Conservation (phyloP, 2,888 invertebrate genomes). For the Nephrotoma flavescens region DNA sequence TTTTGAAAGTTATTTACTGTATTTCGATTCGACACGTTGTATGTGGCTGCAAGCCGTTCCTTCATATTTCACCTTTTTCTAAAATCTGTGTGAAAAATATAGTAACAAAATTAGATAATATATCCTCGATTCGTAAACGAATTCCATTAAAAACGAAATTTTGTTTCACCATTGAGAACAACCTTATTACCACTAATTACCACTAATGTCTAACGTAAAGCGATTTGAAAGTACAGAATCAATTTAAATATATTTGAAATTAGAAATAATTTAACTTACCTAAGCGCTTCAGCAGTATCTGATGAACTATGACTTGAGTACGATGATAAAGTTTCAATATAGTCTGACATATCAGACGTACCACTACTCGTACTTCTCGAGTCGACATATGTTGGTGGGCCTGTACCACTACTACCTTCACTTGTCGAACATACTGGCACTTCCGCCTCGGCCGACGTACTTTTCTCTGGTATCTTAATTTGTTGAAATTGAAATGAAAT, state of each 20-base stretch:
- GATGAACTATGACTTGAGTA: conserved; percentile 62
- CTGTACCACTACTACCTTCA: conserved; percentile 29
- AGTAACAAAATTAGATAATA: too few species aligned
- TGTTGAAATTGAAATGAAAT: conserved; percentile 55
- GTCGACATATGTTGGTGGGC: conserved; percentile 37
- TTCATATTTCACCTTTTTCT: too few species aligned
- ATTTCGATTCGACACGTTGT: too few species aligned
- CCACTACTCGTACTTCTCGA: conserved; percentile 70
- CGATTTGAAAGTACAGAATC: too few species aligned
- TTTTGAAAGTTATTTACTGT: too few species aligned
- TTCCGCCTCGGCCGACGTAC: conserved; percentile 62
- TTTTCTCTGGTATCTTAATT: conserved; percentile 44
- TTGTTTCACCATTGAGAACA: too few species aligned
- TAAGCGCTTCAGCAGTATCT: conserved; percentile 46
- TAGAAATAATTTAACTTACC: conserved; percentile 21
- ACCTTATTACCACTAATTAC: too few species aligned
- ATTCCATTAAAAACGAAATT: too few species aligned
- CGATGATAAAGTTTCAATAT: conserved; percentile 70
- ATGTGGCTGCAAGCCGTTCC: too few species aligned
- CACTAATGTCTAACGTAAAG: too few species aligned
- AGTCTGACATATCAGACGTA: conserved; percentile 79
- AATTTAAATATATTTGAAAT: background rate
- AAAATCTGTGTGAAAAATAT: too few species aligned
- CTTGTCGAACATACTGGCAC: conserved; percentile 52
- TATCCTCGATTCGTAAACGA: too few species aligned